Evolutionary conservation across 1,140 invertebrate species (phyloP).

Genomic region (Portunus trituberculatus): DNA sequence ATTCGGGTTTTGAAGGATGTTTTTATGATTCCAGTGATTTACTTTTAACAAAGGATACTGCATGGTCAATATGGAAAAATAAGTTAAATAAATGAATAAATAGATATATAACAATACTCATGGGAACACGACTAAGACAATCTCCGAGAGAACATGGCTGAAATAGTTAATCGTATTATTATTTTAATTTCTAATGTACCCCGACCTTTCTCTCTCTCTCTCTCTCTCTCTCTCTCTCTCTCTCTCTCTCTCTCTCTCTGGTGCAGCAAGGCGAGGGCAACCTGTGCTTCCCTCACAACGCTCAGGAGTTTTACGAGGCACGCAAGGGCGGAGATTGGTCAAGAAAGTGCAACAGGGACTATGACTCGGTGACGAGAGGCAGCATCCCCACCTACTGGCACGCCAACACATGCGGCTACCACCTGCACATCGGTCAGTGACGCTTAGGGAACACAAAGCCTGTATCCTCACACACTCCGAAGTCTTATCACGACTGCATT

Average conservation of each 20-base stretch:
- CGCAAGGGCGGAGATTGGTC: conserved; percentile 59
- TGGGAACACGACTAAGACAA: not conserved
- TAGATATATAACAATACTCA: not conserved
- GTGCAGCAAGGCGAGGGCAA: conserved; percentile 52
- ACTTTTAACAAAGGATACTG: too few species aligned
- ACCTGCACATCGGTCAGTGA: conserved; percentile 70
- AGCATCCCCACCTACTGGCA: conserved; percentile 74
- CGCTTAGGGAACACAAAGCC: too few species aligned
- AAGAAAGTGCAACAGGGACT: conserved; percentile 71
- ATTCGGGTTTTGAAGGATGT: too few species aligned
- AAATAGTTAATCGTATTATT: not conserved
- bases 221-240: too few species aligned
- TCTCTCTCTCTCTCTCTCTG: not conserved
- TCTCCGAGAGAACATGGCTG: not conserved
- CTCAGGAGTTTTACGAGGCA: conserved; percentile 49
- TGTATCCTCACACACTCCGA: too few species aligned
- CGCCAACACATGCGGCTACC: conserved; percentile 65
- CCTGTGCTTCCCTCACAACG: conserved; percentile 70
- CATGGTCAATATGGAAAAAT: too few species aligned
- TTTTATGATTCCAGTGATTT: too few species aligned
- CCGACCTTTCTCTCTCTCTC: too few species aligned
- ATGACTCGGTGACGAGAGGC: conserved; percentile 35
- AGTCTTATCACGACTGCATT: too few species aligned
- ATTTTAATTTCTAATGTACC: not conserved
- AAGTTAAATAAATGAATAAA: too few species aligned